Evolutionary conservation across 2,888 invertebrate genomes (phyloP).

Genomic region (Geophilus truncorum): DNA sequence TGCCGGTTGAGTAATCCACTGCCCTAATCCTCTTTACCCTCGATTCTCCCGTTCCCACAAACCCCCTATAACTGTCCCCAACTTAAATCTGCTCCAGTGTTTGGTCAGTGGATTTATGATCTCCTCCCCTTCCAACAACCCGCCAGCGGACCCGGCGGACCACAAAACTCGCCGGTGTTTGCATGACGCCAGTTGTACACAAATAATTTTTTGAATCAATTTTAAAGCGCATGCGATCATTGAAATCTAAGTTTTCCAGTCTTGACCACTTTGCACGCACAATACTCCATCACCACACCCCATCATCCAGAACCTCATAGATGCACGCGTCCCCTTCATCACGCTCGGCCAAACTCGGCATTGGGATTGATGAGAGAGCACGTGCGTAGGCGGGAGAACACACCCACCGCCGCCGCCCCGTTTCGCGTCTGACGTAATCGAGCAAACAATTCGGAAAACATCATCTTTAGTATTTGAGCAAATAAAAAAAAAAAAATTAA

Average conservation of each 20-base stretch:
- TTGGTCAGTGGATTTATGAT: constrained; percentile 6
- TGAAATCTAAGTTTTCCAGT: neutral
- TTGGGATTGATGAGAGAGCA: constrained; percentile 14
- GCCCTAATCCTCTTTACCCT: constrained; percentile 18
- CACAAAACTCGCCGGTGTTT: neutral
- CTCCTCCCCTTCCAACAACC: neutral
- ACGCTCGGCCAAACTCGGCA: constrained; percentile 17
- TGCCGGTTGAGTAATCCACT: constrained; percentile 17
- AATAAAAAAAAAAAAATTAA: too few relatives aligned
- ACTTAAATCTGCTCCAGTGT: constrained; percentile 27
- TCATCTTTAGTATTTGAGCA: neutral
- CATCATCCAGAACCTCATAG: neutral
- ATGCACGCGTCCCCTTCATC: neutral
- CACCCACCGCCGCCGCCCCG: neutral
- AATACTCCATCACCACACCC: neutral
- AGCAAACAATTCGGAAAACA: neutral
- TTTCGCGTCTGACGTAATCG: neutral
- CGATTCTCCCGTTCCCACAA: neutral
- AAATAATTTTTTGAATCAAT: neutral
- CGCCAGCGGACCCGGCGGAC: neutral
- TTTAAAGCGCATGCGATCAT: neutral
- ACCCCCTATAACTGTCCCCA: neutral
- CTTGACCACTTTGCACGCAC: neutral
- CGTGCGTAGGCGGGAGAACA: constrained; percentile 8
- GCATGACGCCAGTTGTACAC: neutral